A percentile compares a stretch with the other conserved stretches of the same genome.
Evolutionary conservation across 2,797 vertebrate species (phyloP).

Genomic region (Pangasius djambal): DNA sequence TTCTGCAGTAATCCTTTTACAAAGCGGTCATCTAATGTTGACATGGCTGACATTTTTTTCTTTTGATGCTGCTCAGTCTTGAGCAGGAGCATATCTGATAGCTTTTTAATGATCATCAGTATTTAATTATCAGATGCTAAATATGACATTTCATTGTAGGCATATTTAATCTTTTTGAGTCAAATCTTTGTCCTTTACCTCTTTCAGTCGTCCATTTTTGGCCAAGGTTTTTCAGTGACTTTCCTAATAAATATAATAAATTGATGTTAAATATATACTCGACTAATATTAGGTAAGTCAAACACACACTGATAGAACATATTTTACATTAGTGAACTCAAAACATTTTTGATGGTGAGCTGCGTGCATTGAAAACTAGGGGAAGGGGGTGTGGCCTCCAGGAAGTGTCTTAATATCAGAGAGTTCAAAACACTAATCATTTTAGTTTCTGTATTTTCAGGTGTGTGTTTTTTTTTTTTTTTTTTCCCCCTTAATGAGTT

Average conservation of each 20-base stretch:
- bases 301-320: not conserved
- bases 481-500: not conserved
- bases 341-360: not conserved
- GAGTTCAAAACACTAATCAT: not conserved
- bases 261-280: not conserved
- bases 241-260: not conserved
- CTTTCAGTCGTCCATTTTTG: not conserved
- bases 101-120: not conserved
- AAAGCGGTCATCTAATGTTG: not conserved
- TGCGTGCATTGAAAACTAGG: not conserved
- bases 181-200: not conserved
- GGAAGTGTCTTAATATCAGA: not conserved
- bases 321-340: not conserved
- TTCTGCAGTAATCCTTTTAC: not conserved
- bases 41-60: not conserved
- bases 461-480: not conserved
- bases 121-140: not conserved
- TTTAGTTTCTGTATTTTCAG: not conserved
- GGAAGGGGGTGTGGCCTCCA: not conserved
- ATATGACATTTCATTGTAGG: not conserved
- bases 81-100: not conserved
- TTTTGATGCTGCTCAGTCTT: not conserved
- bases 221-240: not conserved
- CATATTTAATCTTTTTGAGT: not conserved
- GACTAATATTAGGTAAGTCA: not conserved